Evolutionary conservation across 2,888 invertebrate genomes (phyloP), one percentile per base, ranked within the genome.

Genomic region (Azorinus chamasolen): DNA sequence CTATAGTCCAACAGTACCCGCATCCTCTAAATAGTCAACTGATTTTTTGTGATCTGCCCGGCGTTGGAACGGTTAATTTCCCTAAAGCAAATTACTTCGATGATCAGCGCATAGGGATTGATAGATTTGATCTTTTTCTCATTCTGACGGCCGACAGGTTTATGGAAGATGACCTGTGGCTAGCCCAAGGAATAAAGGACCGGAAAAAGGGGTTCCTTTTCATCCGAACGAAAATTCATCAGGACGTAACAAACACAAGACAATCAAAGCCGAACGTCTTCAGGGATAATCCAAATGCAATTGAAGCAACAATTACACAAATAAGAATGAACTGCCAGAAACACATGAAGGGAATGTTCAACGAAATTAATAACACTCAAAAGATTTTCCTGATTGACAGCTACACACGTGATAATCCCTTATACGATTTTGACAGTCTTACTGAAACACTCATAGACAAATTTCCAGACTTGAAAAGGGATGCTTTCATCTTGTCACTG

Each of bases 31-130:
- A 76, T 10, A 12, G 12, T 1, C 70, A 70, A 12, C 24, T 76
- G 18, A 18, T 22, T 16, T 59, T 71, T 32, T 71, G 65, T 61
- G 76, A 76, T 58, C 39, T 75, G 10, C 75, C 75, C 2, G 75
- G 75, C 16, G 69, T 58, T 14, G 74, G 74, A 14, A 74, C 74
- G 2, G 24, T 46, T 8, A 51, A 41, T 24, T 72, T 61, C 39
- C 61, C 61, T n/a, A 46, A 37, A 45, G 22, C 57, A 24, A 45
- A 24, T 3, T 77, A 66, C 57, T 27, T 66, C n/a, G 24, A 27
- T 55, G 18, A 53, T 16, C 5, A 16, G 6, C 18, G 4, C 1
- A 45, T 65, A 12, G 39, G 32, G 12, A 51, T 68, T 22, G 24
- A 68, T 10, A 27, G 14, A 10, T 68, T 37, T 32, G 58, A 68